A percentile compares a stretch with the other conserved stretches of the same genome.
These are phyloP conservation scores for Eurytoma californica DNA, from an alignment of 2,888 invertebrate genomes.

Conservation along the genomic window DNA sequence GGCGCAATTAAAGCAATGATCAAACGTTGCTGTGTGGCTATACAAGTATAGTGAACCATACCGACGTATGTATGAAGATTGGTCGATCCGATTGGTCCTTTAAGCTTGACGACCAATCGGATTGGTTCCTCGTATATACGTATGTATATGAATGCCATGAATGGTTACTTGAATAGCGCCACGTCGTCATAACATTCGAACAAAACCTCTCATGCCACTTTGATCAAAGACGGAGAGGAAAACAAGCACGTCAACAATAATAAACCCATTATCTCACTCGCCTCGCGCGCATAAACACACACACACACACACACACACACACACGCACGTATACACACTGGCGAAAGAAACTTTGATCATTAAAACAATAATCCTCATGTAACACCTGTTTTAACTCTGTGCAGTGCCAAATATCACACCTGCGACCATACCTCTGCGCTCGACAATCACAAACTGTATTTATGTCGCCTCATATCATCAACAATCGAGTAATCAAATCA, in stretches of 20 bases:
- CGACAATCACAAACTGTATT: conserved; percentile 55
- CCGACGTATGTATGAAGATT: too few species aligned
- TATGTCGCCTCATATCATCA: conserved; percentile 53
- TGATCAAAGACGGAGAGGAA: too few species aligned
- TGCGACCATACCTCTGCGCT: conserved; percentile 55
- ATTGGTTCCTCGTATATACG: too few species aligned
- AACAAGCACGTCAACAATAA: too few species aligned
- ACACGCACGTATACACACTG: neutral
- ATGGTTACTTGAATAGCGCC: too few species aligned
- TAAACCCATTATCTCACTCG: neutral
- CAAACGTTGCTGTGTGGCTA: too few species aligned
- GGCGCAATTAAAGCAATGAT: too few species aligned
- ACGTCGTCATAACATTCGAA: neutral
- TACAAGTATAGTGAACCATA: too few species aligned
- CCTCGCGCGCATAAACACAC: neutral
- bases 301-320: conserved; percentile 2
- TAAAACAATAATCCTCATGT: conserved; percentile 46
- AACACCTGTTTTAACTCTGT: conserved; percentile 54
- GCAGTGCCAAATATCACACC: conserved; percentile 55
- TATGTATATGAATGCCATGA: too few species aligned
- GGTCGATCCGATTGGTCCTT: too few species aligned
- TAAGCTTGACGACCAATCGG: too few species aligned
- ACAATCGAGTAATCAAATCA: conserved; percentile 33
- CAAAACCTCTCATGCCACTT: neutral
- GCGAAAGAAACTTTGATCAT: conserved; percentile 14